A percentile compares a stretch with the other conserved stretches of the same genome.
phyloP scores from a whole-genome alignment of 2,888 invertebrate species.

The Leptinotarsa tumamoca region DNA sequence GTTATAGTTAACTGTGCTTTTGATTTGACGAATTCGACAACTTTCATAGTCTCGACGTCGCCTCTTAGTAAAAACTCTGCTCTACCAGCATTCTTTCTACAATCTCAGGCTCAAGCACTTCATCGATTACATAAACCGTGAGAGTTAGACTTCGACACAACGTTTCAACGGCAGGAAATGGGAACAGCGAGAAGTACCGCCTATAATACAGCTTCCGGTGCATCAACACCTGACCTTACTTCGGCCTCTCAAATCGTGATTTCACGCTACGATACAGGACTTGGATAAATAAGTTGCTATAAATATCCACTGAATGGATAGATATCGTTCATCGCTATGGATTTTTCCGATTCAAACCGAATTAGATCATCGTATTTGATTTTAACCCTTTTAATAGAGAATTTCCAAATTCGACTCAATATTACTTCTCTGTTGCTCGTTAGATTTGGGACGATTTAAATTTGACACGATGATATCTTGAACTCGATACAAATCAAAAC shows the following conservation, averaged over 20 bases:
- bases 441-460: too few relatives aligned
- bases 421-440: too few relatives aligned
- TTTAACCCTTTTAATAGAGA: too few relatives aligned
- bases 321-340: not conserved
- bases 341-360: not conserved
- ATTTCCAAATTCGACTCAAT: too few relatives aligned
- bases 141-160: not conserved
- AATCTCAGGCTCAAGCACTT: not conserved
- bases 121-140: constrained; percentile 13
- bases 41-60: too few relatives aligned
- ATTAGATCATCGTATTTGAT: not conserved
- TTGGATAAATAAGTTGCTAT: constrained; percentile 20
- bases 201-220: constrained; percentile 56
- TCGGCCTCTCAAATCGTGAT: constrained; percentile 8
- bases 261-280: not conserved
- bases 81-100: too few relatives aligned
- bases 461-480: too few relatives aligned
- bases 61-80: too few relatives aligned
- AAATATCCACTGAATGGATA: not conserved
- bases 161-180: constrained; percentile 52
- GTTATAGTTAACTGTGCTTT: too few relatives aligned
- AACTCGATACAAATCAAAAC: too few relatives aligned
- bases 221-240: constrained; percentile 50
- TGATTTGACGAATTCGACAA: too few relatives aligned
- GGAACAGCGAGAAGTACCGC: constrained; percentile 44